Base-by-base conservation (phyloP, 2,888 invertebrate genomes). In the Abrostola triplasia region DNA sequence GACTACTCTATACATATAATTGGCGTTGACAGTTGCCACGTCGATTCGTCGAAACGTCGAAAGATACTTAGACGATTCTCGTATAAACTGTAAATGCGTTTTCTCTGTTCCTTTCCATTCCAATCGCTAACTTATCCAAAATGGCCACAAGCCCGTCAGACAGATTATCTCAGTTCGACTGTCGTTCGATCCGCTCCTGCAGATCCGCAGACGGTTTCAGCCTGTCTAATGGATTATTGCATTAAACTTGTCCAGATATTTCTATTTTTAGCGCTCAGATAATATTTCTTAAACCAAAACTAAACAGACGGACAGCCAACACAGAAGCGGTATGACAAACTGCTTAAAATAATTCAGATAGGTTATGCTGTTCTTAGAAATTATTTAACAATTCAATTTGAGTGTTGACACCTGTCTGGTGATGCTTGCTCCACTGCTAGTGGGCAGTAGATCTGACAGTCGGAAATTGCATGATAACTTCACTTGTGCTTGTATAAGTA, bases 311-410 rank as follows among this genome's bases (percentile, higher is more conserved):
- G 44, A 47, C 44, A 47, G 44, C 44, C 24, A 47, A 47, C 24
- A 13, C 6, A 24, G 24, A 24, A 47, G 44, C 5, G 5, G 13
- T 24, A 24, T 9, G 42, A 42, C 36, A 48, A 42, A 57, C 59
- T 55, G 38, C 50, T 64, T 47, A 63, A n/a, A 64, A 40, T 58
- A 37, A 55, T 41, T 63, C 44, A 58, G 47, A 52, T 65, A 59
- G 54, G 36, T 57, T 53, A 48, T 37, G 35, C 36, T 51, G 52
- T 40, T 52, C 62, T 56, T 62, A 67, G 56, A 72, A 47, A 57
- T 63, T 63, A 59, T 68, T 49, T 64, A 73, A 70, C 70, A 77
- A 70, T 67, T 66, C 36, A 48, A 44, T 44, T 57, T 60, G 49
- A 63, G 7, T 44, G 54, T 56, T 47, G 60, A 55, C 58, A 65